Evolutionary conservation across 2,113 vertebrate genomes (phyloP).

Genomic region (Heptranchias perlo): DNA sequence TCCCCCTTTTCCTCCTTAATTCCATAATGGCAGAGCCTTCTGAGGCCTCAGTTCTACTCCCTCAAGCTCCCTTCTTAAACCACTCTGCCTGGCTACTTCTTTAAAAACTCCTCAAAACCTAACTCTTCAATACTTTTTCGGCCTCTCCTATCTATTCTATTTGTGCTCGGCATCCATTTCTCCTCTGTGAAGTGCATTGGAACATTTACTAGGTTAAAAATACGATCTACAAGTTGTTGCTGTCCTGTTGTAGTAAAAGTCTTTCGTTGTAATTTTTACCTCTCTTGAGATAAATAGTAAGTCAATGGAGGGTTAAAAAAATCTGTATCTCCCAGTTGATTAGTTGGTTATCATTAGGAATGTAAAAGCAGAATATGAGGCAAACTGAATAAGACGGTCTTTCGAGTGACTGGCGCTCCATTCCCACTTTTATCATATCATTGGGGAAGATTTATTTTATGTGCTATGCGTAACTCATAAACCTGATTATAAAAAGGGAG

Average conservation of each 20-base stretch:
- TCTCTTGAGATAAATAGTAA: not conserved
- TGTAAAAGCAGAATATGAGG: not conserved
- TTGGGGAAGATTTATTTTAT: not conserved
- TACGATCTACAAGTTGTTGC: not conserved
- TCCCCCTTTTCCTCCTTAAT: too few species aligned
- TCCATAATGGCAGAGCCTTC: not conserved
- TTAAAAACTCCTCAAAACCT: not conserved
- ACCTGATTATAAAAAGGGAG: not conserved
- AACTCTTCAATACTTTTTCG: not conserved
- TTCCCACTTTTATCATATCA: not conserved
- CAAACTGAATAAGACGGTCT: not conserved
- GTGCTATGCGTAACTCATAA: not conserved
- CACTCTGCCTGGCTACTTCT: too few species aligned
- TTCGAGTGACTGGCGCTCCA: not conserved
- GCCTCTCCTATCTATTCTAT: not conserved
- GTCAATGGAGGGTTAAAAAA: not conserved
- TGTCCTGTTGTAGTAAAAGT: not conserved
- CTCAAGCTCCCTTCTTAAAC: not conserved
- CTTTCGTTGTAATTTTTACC: not conserved
- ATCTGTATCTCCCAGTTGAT: too few species aligned
- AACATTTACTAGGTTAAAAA: not conserved
- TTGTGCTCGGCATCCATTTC: not conserved
- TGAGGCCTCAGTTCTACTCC: not conserved
- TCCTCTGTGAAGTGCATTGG: not conserved
- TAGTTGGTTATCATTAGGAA: not conserved